Evolutionary conservation across 2,797 vertebrate genomes (phyloP), one percentile per base, ranked within the genome.

Genomic region (Caiman crocodilus): DNA sequence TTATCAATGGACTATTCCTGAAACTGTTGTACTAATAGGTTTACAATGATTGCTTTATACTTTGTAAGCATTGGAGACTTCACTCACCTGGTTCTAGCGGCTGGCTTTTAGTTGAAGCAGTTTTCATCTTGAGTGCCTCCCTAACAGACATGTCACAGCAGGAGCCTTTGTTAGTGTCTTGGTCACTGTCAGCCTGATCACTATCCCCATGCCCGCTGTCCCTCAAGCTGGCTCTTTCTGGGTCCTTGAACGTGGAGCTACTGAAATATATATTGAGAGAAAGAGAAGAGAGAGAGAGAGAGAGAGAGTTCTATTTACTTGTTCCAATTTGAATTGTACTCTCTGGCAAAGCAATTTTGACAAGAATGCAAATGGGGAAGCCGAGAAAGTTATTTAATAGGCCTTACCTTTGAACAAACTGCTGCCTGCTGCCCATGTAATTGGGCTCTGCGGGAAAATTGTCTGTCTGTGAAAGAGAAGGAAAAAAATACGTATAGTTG

Each of bases 341-440:
- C 93, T 97, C 94, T 98, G 96, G 97, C 96, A 97, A 97, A 97
- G 97, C 97, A 98, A 98, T 97, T 97, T 98, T 98, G 97, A 98
- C 97, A 98, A 91, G 96, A 97, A 98, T 97, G 98, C 97, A 98
- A 98, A 98, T 97, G 97, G 92, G 90, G 97, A 97, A 98, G 97
- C 97, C 95, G 97, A 98, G 97, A 97, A 98, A 98, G 98, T 98
- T 97, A 98, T 98, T 98, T 98, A 98, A 98, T 96, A 98, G 97
- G 97, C 97, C 99, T 99, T 99, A 99, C 99, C 99, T 99, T 99
- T 99, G 99, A 98, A 99, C 99, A 99, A 99, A 99, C 99, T 99
- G 99, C 98, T 99, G 99, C 98, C 99, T 99, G 99, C 99, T 99
- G 98, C 99, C 99, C 99, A 99, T 99, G 98, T 99, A 99, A 99